Base-by-base conservation (phyloP, 2,888 invertebrate species). In the Palloptera scutellata region DNA sequence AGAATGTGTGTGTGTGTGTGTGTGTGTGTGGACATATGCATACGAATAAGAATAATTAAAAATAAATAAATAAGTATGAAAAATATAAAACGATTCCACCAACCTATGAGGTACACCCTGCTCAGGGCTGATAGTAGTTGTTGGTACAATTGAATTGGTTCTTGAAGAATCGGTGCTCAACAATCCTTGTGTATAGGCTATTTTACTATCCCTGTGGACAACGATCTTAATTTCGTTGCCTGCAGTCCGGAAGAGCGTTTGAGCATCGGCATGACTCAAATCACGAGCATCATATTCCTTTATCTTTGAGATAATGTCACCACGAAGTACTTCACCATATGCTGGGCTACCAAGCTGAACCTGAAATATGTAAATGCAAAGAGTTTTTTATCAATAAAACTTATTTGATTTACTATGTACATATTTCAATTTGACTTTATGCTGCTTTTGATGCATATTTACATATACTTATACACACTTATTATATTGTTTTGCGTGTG, bases 261-360 rank as follows among this genome's bases (percentile, higher is more conserved):
- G 94, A 65, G 96, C 97, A 86, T 96, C 95, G 83, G 94, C 92
- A 82, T 97, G 97, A 78, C 94, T 89, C 79, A 97, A 88, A 82
- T 94, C 92, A 70, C 93, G 88, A 58, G 93, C 91, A 86, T 96
- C 96, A 86, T 94, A 94, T 82, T 94, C 94, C 82, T 92, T 93
- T 78, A 97, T 92, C 87, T 95, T 94, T 76, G 92, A 89, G 80
- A 97, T 92, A 80, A 96, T 90, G 87, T 97, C 97, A 75, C 97
- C 97, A 74, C 94, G 89, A 76, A 92, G 89, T 74, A 97, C 89
- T 78, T 92, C 91, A 63, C 92, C 92, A 78, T 93, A 91, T n/a
- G 94, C 91, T 1, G 95, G 95, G 72, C 92, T 92, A 73, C 94
- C 93, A 67, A 91, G 90, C 79, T 93, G 92, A 81, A 96, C 95